A percentile compares a stretch with the other conserved stretches of the same genome.
These are phyloP conservation scores for Struthidea cinerea DNA, from an alignment of 2,113 vertebrate genomes.

Conservation along the genomic window DNA sequence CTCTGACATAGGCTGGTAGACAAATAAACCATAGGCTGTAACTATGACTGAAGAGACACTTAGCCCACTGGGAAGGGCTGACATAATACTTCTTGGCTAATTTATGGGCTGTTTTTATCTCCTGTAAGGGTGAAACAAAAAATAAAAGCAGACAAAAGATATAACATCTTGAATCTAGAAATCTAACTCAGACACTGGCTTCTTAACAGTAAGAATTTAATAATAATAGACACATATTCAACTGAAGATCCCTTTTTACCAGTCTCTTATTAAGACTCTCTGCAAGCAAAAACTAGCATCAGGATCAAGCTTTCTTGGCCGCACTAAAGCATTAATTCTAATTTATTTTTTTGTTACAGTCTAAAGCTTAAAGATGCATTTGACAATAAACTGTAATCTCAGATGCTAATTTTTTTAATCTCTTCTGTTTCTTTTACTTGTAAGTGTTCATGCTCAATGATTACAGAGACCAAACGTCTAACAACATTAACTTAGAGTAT, in stretches of 20 bases:
- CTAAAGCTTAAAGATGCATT: neutral
- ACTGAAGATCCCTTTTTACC: neutral
- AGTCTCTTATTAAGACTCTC: neutral
- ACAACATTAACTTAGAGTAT: neutral
- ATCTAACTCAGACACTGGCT: neutral
- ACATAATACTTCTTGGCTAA: conserved; percentile 86
- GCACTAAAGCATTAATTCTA: neutral
- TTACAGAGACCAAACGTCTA: neutral
- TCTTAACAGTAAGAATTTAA: neutral
- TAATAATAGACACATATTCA: neutral
- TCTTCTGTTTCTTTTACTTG: neutral
- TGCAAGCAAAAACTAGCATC: neutral
- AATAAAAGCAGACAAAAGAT: neutral
- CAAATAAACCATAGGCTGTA: conserved; percentile 99
- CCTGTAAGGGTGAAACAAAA: conserved; percentile 72
- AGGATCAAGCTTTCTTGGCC: neutral
- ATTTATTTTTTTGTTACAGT: neutral
- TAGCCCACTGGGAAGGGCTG: conserved; percentile 88
- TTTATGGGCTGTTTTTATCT: conserved; percentile 94
- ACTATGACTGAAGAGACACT: conserved; percentile 93
- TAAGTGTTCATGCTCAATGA: neutral
- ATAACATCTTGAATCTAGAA: neutral
- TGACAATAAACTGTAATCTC: neutral
- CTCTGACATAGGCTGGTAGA: conserved; percentile 84
- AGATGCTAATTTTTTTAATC: neutral